Conservation (phyloP, 2,888 invertebrate genomes). For the Acronicta psi region DNA sequence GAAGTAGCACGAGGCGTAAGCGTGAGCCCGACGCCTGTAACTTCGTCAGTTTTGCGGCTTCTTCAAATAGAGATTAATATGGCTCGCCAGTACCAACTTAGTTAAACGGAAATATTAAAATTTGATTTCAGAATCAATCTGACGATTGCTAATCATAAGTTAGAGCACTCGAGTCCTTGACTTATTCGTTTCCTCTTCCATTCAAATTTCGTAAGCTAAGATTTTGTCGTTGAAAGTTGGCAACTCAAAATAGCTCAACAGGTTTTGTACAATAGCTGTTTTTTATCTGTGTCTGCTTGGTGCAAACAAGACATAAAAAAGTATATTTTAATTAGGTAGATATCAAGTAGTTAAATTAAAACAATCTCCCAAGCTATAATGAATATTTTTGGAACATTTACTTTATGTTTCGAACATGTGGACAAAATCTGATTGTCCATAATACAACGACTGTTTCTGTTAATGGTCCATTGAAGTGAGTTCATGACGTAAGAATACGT, state of each 20-base stretch:
- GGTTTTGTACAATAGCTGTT: conserved; percentile 16
- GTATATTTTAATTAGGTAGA: conserved; percentile 10
- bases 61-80: conserved; percentile 81
- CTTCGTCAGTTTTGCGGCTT: conserved; percentile 73
- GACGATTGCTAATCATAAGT: conserved; percentile 30
- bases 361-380: conserved; percentile 1
- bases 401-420: conserved; percentile 63
- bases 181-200: conserved; percentile 20
- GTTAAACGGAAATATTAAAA: conserved; percentile 60
- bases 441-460: conserved; percentile 66
- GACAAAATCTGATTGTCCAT: conserved; percentile 68
- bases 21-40: conserved; percentile 59
- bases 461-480: conserved; percentile 72
- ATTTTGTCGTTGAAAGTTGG: conserved; percentile 5
- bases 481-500: conserved; percentile 78
- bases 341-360: neutral
- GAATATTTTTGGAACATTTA: conserved; percentile 25
- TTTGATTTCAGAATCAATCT: conserved; percentile 60
- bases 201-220: conserved; percentile 5
- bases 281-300: neutral
- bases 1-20: conserved; percentile 62
- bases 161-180: conserved; percentile 31
- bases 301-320: conserved; percentile 4
- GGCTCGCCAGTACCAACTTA: conserved; percentile 62
- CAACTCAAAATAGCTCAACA: conserved; percentile 10